phyloP scores from a whole-genome alignment of 2,113 vertebrate genomes.

The Chinchilla lanigera region DNA sequence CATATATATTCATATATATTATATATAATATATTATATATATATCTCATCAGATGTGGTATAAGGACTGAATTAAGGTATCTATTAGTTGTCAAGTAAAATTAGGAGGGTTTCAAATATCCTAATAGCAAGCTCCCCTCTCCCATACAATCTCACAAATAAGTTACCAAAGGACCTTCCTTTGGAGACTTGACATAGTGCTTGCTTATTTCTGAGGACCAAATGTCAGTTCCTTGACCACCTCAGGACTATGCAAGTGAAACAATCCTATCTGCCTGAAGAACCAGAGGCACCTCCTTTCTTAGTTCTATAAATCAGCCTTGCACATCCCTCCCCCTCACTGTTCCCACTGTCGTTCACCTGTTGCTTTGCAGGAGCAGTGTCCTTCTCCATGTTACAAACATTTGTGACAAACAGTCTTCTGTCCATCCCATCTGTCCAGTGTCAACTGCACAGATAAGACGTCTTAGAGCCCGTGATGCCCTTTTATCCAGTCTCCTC shows the following conservation, averaged over 20 bases:
- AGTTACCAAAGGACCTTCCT: background rate
- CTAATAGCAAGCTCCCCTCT: background rate
- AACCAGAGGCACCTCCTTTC: background rate
- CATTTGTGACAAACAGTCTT: background rate
- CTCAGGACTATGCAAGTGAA: background rate
- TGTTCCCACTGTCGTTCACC: accelerated
- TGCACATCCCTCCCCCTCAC: background rate
- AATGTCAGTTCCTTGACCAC: background rate
- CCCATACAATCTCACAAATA: accelerated
- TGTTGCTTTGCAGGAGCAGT: accelerated
- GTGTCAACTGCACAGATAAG: background rate
- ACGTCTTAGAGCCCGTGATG: background rate
- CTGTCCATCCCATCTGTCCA: background rate
- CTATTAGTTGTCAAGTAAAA: background rate
- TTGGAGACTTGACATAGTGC: too few species aligned
- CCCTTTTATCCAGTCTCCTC: background rate
- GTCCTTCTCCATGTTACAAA: background rate
- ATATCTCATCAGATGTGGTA: accelerated
- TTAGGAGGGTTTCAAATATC: background rate
- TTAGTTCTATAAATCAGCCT: background rate
- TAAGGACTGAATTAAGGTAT: background rate
- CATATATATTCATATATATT: too few species aligned
- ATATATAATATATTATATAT: too few species aligned
- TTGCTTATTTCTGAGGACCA: background rate
- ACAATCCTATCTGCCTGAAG: too few species aligned